A percentile compares a stretch with the other conserved stretches of the same genome.
phyloP scores from a whole-genome alignment of 37 sponge, comb jelly and placozoan species.

The Lycopodina hypogea region DNA sequence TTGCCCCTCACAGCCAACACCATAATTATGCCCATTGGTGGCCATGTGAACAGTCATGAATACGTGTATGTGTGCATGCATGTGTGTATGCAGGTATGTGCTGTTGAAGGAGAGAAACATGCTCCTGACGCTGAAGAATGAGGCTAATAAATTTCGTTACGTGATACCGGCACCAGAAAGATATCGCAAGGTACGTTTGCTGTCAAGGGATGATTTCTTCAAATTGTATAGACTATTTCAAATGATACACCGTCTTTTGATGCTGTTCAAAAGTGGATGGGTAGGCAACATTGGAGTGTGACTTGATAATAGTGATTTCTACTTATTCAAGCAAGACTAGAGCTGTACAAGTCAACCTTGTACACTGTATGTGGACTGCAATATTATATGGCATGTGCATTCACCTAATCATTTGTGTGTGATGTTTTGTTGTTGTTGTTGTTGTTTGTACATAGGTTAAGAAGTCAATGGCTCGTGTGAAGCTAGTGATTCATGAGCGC shows the following conservation, averaged over 20 bases:
- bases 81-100: conserved; percentile 50
- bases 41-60: background rate
- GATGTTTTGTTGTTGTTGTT: too few relatives aligned
- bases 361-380: too few relatives aligned
- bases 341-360: too few relatives aligned
- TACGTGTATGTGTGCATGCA: background rate
- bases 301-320: background rate
- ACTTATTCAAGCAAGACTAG: too few relatives aligned
- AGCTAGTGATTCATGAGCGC: conserved; percentile 69
- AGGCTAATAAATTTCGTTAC: conserved; percentile 55
- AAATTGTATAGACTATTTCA: too few relatives aligned
- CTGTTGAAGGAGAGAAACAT: conserved; percentile 67
- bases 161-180: conserved; percentile 73
- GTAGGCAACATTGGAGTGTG: background rate
- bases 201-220: too few relatives aligned
- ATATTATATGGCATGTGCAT: too few relatives aligned
- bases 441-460: conserved; percentile 43
- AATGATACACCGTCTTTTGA: too few relatives aligned
- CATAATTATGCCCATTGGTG: conserved; percentile 11
- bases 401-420: too few relatives aligned
- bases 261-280: too few relatives aligned
- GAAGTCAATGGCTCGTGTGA: conserved; percentile 73
- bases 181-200: conserved; percentile 49
- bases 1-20: too few relatives aligned
- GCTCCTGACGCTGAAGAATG: conserved; percentile 62